A percentile compares a stretch with the other conserved stretches of the same genome.
Evolutionary conservation across 2,797 vertebrate species (phyloP).

Genomic region (Melanotaenia nigrans): DNA sequence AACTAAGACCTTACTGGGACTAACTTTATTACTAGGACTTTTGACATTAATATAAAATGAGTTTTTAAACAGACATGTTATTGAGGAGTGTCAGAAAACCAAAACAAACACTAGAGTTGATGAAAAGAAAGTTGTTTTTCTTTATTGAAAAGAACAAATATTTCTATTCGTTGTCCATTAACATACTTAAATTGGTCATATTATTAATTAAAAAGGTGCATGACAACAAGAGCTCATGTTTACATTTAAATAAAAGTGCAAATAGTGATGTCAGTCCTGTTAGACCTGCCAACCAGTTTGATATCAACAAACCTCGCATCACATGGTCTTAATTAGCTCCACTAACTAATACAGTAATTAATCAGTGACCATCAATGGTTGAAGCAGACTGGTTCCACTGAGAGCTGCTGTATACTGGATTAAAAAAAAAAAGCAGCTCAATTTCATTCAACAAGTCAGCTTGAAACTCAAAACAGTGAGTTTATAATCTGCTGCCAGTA

Average conservation of each 20-base stretch:
- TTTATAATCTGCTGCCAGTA: conserved; percentile 1
- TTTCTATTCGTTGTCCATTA: neutral
- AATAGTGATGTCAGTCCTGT: neutral
- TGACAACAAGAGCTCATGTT: neutral
- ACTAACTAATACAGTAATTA: neutral
- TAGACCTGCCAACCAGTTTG: too few species aligned
- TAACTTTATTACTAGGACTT: too few species aligned
- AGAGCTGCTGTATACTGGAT: too few species aligned
- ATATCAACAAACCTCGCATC: too few species aligned
- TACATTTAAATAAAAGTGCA: conserved; percentile 8
- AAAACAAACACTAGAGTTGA: too few species aligned
- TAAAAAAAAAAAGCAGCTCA: neutral
- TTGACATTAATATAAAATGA: too few species aligned
- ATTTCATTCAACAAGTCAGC: too few species aligned
- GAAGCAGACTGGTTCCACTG: neutral
- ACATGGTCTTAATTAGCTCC: too few species aligned
- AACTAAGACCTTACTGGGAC: too few species aligned
- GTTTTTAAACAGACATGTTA: too few species aligned
- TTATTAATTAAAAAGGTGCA: neutral
- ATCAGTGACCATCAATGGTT: neutral
- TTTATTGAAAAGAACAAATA: neutral
- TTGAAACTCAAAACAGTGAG: neutral
- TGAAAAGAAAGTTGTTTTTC: neutral
- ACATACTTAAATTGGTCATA: neutral
- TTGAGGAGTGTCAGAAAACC: too few species aligned